These are phyloP conservation scores for Ridgeia piscesae DNA, from an alignment of 1,140 invertebrate genomes.

Conservation along the genomic window DNA sequence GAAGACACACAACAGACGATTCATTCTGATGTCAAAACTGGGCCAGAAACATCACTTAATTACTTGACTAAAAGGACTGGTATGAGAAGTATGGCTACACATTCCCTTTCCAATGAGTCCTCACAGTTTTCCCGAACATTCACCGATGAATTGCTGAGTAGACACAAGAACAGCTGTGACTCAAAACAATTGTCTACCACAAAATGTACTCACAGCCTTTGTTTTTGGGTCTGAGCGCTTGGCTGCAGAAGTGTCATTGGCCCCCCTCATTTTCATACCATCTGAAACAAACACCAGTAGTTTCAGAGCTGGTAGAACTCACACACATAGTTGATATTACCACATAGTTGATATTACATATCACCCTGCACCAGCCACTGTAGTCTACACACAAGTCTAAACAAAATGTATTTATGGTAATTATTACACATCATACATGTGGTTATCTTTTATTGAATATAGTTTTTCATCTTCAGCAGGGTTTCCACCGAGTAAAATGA, in stretches of 20 bases:
- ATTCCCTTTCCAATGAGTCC: neutral
- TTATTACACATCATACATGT: too few species aligned
- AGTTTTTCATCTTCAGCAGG: too few species aligned
- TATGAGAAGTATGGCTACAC: neutral
- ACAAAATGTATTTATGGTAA: too few species aligned
- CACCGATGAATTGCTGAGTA: too few species aligned
- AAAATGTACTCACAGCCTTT: slow-evolving; percentile 28
- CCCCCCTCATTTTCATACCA: slow-evolving; percentile 72
- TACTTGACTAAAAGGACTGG: neutral
- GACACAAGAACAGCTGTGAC: neutral
- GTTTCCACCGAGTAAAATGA: too few species aligned
- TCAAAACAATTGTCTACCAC: neutral
- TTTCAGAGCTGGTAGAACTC: slow-evolving; percentile 7
- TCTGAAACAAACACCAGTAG: slow-evolving; percentile 40
- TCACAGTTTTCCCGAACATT: too few species aligned
- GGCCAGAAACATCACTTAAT: neutral
- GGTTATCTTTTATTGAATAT: too few species aligned
- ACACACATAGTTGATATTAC: neutral
- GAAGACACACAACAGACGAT: neutral
- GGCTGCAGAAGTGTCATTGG: slow-evolving; percentile 45
- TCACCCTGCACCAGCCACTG: too few species aligned
- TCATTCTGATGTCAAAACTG: neutral
- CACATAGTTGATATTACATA: too few species aligned
- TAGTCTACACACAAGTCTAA: too few species aligned
- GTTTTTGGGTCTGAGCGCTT: slow-evolving; percentile 37